Evolutionary conservation across 2,113 vertebrate genomes (phyloP).

Genomic region (Hassar affinis): DNA sequence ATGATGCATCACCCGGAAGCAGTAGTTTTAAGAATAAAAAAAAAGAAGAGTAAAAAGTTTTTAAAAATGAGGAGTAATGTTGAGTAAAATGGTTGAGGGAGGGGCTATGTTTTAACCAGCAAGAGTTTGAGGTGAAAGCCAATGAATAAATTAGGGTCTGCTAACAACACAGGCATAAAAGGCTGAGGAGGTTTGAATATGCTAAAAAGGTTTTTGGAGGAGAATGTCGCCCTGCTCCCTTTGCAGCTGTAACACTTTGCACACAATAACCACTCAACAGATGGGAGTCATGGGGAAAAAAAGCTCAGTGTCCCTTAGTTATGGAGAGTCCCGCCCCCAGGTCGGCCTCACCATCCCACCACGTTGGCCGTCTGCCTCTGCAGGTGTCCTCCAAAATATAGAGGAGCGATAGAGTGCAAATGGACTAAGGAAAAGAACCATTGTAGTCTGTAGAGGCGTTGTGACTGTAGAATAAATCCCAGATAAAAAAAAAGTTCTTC

Average conservation of each 20-base stretch:
- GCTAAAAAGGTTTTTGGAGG: constrained; percentile 82
- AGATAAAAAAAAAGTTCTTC: constrained; percentile 14
- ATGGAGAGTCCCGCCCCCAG: constrained; percentile 70
- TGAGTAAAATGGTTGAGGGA: constrained; percentile 48
- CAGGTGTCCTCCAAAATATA: constrained; percentile 79
- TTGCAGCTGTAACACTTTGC: constrained; percentile 81
- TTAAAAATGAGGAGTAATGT: constrained; percentile 31
- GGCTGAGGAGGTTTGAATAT: constrained; percentile 73
- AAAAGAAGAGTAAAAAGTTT: constrained; percentile 27
- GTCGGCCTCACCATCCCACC: constrained; percentile 52
- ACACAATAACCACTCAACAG: constrained; percentile 93
- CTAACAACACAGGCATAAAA: constrained; percentile 81
- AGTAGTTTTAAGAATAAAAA: constrained; percentile 77
- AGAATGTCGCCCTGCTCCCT: constrained; percentile 71
- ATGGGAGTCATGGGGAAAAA: constrained; percentile 84
- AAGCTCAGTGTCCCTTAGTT: constrained; percentile 77
- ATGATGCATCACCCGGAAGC: constrained; percentile 80
- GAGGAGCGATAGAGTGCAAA: constrained; percentile 30
- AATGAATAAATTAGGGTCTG: constrained; percentile 99
- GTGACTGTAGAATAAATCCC: constrained; percentile 5
- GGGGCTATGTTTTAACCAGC: constrained; percentile 43
- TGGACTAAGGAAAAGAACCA: constrained; percentile 22
- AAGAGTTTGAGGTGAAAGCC: constrained; percentile 75
- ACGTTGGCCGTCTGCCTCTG: constrained; percentile 81
- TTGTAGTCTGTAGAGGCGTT: constrained; percentile 21